These are phyloP conservation scores for Zygothrica quintamaculata DNA, from an alignment of 2,888 invertebrate species.

Conservation along the genomic window DNA sequence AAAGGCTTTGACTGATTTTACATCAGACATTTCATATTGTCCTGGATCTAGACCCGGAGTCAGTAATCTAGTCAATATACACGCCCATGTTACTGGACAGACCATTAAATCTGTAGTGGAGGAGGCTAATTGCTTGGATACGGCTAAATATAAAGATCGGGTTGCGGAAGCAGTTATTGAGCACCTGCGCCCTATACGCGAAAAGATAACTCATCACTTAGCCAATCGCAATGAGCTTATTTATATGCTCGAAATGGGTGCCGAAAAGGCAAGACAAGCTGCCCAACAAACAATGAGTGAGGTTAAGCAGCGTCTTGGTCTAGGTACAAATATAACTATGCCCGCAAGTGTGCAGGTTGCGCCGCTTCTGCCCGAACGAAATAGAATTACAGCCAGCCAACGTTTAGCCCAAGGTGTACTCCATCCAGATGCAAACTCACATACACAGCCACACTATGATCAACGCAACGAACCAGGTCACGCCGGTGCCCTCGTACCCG, in stretches of 20 bases:
- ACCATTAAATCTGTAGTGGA: slow-evolving; percentile 88
- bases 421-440: slow-evolving; percentile 37
- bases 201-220: slow-evolving; percentile 86
- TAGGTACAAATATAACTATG: slow-evolving; percentile 65
- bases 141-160: slow-evolving; percentile 90
- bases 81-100: slow-evolving; percentile 90
- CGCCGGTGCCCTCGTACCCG: not conserved
- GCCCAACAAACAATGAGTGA: slow-evolving; percentile 88
- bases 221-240: slow-evolving; percentile 87
- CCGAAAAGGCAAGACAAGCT: slow-evolving; percentile 87
- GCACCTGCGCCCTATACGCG: slow-evolving; percentile 89
- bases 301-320: slow-evolving; percentile 87
- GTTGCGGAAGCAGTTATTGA: slow-evolving; percentile 90
- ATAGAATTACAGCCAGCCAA: slow-evolving; percentile 55
- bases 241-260: slow-evolving; percentile 87
- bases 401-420: slow-evolving; percentile 40
- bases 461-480: slow-evolving; percentile 40
- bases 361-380: slow-evolving; percentile 47
- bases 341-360: slow-evolving; percentile 48
- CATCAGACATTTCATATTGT: slow-evolving; percentile 92
- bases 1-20: slow-evolving; percentile 96
- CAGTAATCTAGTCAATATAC: slow-evolving; percentile 93
- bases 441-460: slow-evolving; percentile 27
- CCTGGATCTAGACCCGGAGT: slow-evolving; percentile 93
- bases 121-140: slow-evolving; percentile 88